Conservation (phyloP, 1,140 invertebrate species). For the Pectinophora gossypiella region DNA sequence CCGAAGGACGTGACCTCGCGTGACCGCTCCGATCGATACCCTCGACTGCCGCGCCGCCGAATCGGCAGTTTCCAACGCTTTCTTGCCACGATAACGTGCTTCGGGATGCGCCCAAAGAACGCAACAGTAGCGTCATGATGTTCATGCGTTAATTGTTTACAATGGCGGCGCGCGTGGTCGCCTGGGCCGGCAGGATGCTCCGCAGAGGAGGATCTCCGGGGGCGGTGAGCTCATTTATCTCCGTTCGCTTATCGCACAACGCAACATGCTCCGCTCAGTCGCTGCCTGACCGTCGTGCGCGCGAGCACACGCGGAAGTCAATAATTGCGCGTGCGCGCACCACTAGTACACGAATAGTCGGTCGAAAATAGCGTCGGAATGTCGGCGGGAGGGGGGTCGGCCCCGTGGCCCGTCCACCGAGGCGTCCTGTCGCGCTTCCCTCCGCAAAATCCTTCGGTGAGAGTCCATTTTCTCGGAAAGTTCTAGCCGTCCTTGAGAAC, state of each 20-base stretch:
- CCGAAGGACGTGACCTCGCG: constrained; percentile 70
- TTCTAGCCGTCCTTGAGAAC: constrained; percentile 37
- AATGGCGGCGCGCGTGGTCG: constrained; percentile 50
- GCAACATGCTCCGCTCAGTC: constrained; percentile 56
- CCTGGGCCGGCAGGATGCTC: constrained; percentile 58
- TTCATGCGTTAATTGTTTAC: constrained; percentile 14
- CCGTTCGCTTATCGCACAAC: constrained; percentile 53
- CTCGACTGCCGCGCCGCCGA: constrained; percentile 28
- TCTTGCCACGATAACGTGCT: constrained; percentile 44
- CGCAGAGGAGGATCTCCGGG: constrained; percentile 63
- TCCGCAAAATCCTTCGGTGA: constrained; percentile 65
- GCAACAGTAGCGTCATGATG: constrained; percentile 6
- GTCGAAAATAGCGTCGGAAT: constrained; percentile 69
- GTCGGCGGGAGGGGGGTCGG: constrained; percentile 75
- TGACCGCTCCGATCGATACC: constrained; percentile 60
- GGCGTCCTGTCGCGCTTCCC: constrained; percentile 77
- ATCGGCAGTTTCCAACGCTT: constrained; percentile 47
- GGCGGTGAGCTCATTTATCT: constrained; percentile 69
- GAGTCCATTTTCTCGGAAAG: constrained; percentile 40
- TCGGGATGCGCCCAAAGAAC: constrained; percentile 6
- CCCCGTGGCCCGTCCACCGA: constrained; percentile 82
- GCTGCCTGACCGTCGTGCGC: constrained; percentile 62
- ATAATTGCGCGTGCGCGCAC: constrained; percentile 64
- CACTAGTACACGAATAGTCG: constrained; percentile 59
- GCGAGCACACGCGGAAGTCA: constrained; percentile 68